Conservation (phyloP, 2,113 vertebrate species). For the Rana temporaria region DNA sequence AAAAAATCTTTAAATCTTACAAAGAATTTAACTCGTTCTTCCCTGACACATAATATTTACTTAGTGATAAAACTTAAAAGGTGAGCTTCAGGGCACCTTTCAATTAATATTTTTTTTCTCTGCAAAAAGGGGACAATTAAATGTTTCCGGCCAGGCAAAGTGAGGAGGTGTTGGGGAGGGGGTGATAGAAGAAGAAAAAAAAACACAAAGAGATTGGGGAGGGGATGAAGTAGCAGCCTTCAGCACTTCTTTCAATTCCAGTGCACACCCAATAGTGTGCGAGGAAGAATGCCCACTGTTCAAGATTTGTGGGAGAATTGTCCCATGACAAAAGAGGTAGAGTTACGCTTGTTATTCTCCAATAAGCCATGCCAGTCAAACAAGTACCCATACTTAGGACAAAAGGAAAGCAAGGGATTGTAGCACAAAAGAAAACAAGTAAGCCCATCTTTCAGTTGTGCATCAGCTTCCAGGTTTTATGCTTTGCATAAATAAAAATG, state of each 20-base stretch:
- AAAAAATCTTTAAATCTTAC: slow-evolving; percentile 20
- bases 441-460: slow-evolving; percentile 98
- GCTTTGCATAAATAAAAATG: slow-evolving; percentile 88
- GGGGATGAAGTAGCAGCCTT: slow-evolving; percentile 79
- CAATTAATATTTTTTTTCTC: slow-evolving; percentile 90
- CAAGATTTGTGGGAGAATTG: slow-evolving; percentile 98
- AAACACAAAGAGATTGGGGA: slow-evolving; percentile 83
- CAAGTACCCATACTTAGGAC: slow-evolving; percentile 89
- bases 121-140: slow-evolving; percentile 95
- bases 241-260: slow-evolving; percentile 92
- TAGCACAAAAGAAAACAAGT: slow-evolving; percentile 99
- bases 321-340: slow-evolving; percentile 90
- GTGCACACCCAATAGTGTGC: slow-evolving; percentile 94
- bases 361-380: slow-evolving; percentile 99
- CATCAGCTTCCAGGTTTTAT: slow-evolving; percentile 92
- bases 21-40: slow-evolving; percentile 36
- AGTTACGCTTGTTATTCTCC: slow-evolving; percentile 99
- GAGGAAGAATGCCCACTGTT: slow-evolving; percentile 95
- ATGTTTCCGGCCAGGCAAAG: slow-evolving; percentile 99
- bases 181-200: slow-evolving; percentile 67
- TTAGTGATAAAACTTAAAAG: slow-evolving; percentile 81
- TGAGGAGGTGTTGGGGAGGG: slow-evolving; percentile 93
- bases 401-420: slow-evolving; percentile 94
- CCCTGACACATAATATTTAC: slow-evolving; percentile 69
- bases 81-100: slow-evolving; percentile 90